Base-by-base conservation (phyloP, 1,140 invertebrate species). In the Drosophila nebulosa region DNA sequence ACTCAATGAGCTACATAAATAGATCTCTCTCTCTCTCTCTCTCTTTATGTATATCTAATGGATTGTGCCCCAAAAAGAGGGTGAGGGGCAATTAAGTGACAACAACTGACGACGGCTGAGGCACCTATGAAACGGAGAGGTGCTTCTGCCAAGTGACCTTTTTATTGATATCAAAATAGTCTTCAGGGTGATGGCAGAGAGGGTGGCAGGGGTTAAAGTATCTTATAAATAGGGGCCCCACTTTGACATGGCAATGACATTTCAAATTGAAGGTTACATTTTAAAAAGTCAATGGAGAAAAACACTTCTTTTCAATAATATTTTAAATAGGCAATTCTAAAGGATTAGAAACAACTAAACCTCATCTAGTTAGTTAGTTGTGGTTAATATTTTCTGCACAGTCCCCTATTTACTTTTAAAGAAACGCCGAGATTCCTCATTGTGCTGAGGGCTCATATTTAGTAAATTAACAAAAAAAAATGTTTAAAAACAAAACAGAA, bases 1-100 rank as follows among this genome's bases (percentile, higher is more conserved):
- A 79, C 79, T 83, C 64, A n/a, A 52, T 59, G 59, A 70, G 64
- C 70, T 63, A 42, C 58, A 81, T 73, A 73, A 80, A 80, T 76
- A 69, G 78, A 65, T 18, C 52, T 30, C 51, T 24, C 35, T 42
- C 50, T 58, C 32, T 50, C 24, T 53, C 22, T 30, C 4, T 2
- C 9, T 9, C 36, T 22, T 14, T 36, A 36, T 21, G 12, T 26
- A 16, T 12, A 21, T 12, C 42, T 16, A 50, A 58, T 24, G 42
- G 18, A 42, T 21, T 12, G 65, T n/a, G 51, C 24, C 22, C 32
- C n/a, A 21, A 46, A 46, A 14, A 21, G 16, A n/a, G 18, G 18
- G 39, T n/a, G 10, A 32, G 39, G 16, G 39, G 16, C 16, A 46
- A 46, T 46, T 21, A 46, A 46, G 16, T 46, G n/a, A 46, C 16